Conservation (phyloP, 2,113 vertebrate genomes). For the Catharus fuscescens region DNA sequence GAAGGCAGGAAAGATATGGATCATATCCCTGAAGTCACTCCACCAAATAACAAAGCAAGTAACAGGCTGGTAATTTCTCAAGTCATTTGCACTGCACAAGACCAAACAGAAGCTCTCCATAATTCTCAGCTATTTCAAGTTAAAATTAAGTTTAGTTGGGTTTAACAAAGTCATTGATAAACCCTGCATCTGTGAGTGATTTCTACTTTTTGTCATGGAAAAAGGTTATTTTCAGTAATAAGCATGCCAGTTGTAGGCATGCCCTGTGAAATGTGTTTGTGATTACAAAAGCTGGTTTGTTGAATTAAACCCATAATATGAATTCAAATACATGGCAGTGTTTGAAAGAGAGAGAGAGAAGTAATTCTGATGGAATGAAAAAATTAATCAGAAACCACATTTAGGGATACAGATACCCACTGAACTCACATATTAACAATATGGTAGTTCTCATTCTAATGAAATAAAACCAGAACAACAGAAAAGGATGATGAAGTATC, state of each 20-base stretch:
- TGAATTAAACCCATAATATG: slow-evolving; percentile 17
- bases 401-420: not conserved
- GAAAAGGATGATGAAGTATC: not conserved
- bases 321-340: slow-evolving; percentile 40
- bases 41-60: not conserved
- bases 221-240: slow-evolving; percentile 52
- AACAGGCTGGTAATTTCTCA: not conserved
- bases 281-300: slow-evolving; percentile 37
- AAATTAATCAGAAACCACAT: not conserved
- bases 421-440: slow-evolving; percentile 64
- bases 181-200: slow-evolving; percentile 57
- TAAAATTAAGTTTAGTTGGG: slow-evolving; percentile 62
- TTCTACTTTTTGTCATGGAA: slow-evolving; percentile 53
- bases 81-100: slow-evolving; percentile 72
- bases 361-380: slow-evolving; percentile 22
- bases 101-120: slow-evolving; percentile 65
- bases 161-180: slow-evolving; percentile 57
- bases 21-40: not conserved
- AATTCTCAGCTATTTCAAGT: slow-evolving; percentile 49
- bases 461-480: slow-evolving; percentile 31
- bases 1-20: not conserved
- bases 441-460: slow-evolving; percentile 52
- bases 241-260: slow-evolving; percentile 39
- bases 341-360: slow-evolving; percentile 22
- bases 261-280: slow-evolving; percentile 40